Conservation (phyloP, 2,797 vertebrate species). For the Helicolenus hilgendorfi region DNA sequence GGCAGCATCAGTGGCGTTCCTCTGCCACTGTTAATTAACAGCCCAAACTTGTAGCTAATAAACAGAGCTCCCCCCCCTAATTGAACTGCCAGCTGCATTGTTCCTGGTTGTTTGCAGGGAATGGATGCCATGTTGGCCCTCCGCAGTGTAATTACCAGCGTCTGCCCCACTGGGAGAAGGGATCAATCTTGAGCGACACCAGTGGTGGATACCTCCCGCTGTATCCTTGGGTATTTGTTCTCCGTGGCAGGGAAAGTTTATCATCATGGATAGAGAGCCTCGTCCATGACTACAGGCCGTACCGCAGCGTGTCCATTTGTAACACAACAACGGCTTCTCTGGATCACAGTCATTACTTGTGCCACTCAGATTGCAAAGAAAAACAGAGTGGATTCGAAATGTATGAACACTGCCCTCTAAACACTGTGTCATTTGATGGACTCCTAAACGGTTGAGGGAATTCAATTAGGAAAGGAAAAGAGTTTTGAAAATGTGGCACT, state of each 20-base stretch:
- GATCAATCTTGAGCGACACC: slow-evolving; percentile 76
- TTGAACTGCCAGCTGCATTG: slow-evolving; percentile 75
- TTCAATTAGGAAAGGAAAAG: slow-evolving; percentile 80
- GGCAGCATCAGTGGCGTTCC: slow-evolving; percentile 2
- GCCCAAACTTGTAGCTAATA: slow-evolving; percentile 63
- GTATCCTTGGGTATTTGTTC: slow-evolving; percentile 66
- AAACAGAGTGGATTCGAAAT: slow-evolving; percentile 61
- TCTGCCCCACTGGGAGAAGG: slow-evolving; percentile 56
- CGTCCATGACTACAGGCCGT: slow-evolving; percentile 50
- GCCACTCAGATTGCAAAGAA: slow-evolving; percentile 59
- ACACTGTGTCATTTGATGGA: slow-evolving; percentile 66
- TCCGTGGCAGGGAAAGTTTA: slow-evolving; percentile 62
- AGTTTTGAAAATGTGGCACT: slow-evolving; percentile 72
- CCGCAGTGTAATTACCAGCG: slow-evolving; percentile 75
- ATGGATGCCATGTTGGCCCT: slow-evolving; percentile 63
- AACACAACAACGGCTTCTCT: slow-evolving; percentile 62
- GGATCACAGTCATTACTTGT: slow-evolving; percentile 54
- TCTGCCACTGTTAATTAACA: slow-evolving; percentile 65
- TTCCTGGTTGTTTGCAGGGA: slow-evolving; percentile 67
- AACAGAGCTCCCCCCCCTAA: slow-evolving; percentile 58
- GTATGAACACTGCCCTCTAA: slow-evolving; percentile 58
- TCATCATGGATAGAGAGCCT: slow-evolving; percentile 68
- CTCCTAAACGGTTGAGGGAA: slow-evolving; percentile 71
- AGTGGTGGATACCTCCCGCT: slow-evolving; percentile 49
- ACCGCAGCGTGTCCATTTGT: slow-evolving; percentile 48